Percentiles rank a stretch among this genome's conserved stretches.
phyloP scores from a whole-genome alignment of 2,797 vertebrate genomes.

The Schizothorax lantsangensis region DNA sequence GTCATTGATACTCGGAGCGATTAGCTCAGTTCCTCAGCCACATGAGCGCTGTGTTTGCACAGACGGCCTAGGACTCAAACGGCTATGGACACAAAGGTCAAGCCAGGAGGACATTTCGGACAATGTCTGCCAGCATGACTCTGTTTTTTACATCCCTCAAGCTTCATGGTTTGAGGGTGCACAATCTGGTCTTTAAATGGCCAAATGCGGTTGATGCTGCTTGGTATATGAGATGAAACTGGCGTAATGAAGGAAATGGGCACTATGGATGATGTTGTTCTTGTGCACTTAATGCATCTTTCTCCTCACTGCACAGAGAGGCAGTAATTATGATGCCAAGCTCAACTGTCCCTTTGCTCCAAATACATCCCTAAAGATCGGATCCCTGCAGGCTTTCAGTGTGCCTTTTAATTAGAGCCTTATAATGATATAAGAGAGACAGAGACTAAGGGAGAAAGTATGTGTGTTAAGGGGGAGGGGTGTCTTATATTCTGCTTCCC shows the following conservation, averaged over 20 bases:
- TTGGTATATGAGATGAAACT: neutral
- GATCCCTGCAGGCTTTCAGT: conserved; percentile 53
- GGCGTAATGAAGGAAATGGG: conserved; percentile 3
- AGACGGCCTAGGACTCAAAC: conserved; percentile 22
- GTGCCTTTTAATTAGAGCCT: conserved; percentile 60
- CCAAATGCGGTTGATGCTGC: neutral
- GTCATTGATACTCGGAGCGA: conserved; percentile 31
- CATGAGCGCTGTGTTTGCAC: conserved; percentile 24
- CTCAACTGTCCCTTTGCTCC: conserved; percentile 45
- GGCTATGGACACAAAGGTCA: conserved; percentile 4
- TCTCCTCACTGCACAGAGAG: conserved; percentile 45
- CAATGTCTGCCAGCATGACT: neutral
- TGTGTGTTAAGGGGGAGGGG: conserved; percentile 26
- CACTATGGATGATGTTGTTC: conserved; percentile 25
- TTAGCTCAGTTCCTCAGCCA: conserved; percentile 29
- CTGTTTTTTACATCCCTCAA: conserved; percentile 1
- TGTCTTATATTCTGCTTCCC: conserved; percentile 24
- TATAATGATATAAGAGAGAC: conserved; percentile 54
- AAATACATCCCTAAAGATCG: conserved; percentile 50
- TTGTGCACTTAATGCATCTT: conserved; percentile 7
- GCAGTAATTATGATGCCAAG: conserved; percentile 56
- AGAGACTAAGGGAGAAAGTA: conserved; percentile 4
- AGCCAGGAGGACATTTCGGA: conserved; percentile 21
- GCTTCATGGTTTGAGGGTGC: neutral
- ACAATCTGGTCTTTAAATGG: neutral